phyloP scores from a whole-genome alignment of 2,888 invertebrate genomes.

The Agrilus mali region DNA sequence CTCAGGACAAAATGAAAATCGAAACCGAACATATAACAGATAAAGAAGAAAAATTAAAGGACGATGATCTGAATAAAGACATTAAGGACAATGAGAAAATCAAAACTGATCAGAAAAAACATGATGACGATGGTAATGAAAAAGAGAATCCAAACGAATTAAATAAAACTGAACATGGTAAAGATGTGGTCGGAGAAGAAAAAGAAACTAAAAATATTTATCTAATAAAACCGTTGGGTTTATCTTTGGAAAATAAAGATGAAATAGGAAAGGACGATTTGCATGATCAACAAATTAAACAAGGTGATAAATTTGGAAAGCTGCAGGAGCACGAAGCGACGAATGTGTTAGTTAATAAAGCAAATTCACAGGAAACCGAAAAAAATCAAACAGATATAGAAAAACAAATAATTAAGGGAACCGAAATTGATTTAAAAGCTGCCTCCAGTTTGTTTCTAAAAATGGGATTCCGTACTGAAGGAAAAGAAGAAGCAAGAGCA shows the following conservation, averaged over 20 bases:
- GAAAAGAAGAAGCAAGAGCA: neutral
- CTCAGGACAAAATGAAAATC: too few species aligned
- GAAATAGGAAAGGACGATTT: too few species aligned
- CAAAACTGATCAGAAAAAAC: neutral
- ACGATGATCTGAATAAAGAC: neutral
- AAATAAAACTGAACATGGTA: neutral
- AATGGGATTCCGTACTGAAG: neutral
- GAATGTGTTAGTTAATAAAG: neutral
- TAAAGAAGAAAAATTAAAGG: neutral
- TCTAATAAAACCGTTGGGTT: too few species aligned
- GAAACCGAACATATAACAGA: too few species aligned
- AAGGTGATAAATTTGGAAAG: too few species aligned
- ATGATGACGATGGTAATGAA: conserved; percentile 1
- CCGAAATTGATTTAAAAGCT: neutral
- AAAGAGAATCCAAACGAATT: neutral
- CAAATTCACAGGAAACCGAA: too few species aligned
- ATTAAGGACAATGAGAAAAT: neutral
- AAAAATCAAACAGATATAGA: neutral
- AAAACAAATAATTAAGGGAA: neutral
- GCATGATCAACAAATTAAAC: too few species aligned
- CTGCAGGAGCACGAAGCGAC: too few species aligned
- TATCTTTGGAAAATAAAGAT: too few species aligned
- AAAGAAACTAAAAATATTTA: too few species aligned
- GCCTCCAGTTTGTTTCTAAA: neutral
- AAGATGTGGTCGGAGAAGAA: neutral